These are phyloP conservation scores for Coreoperca whiteheadi DNA, from an alignment of 2,113 vertebrate genomes.

Conservation along the genomic window DNA sequence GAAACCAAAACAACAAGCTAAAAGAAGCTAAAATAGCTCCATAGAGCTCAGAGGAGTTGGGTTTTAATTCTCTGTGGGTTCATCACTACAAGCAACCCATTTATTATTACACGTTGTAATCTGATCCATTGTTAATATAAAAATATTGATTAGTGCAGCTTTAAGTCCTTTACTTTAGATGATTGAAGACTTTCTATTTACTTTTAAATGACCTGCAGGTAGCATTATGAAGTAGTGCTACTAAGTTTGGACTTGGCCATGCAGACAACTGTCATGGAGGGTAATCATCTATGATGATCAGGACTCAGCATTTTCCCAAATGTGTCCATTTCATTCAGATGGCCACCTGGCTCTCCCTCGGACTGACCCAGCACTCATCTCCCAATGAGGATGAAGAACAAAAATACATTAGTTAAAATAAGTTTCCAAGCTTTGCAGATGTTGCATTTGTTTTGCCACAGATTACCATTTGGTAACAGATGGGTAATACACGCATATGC, in stretches of 20 bases:
- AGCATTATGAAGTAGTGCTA: not conserved
- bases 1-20: not conserved
- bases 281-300: slow-evolving; percentile 43
- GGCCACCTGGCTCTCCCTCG: slow-evolving; percentile 57
- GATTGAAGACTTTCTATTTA: not conserved
- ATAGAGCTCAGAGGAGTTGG: not conserved
- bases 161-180: slow-evolving; percentile 1
- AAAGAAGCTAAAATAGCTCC: not conserved
- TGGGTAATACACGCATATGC: slow-evolving; percentile 63
- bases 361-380: slow-evolving; percentile 27
- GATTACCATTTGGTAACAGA: slow-evolving; percentile 74
- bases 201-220: slow-evolving; percentile 10
- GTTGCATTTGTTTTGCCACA: slow-evolving; percentile 72
- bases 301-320: slow-evolving; percentile 30
- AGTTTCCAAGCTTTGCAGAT: slow-evolving; percentile 66
- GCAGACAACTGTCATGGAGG: slow-evolving; percentile 30
- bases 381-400: slow-evolving; percentile 42
- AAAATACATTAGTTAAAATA: slow-evolving; percentile 43
- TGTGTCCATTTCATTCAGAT: slow-evolving; percentile 21
- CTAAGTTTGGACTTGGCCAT: slow-evolving; percentile 19
- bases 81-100: not conserved
- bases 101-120: not conserved
- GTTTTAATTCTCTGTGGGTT: slow-evolving; percentile 6
- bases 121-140: not conserved
- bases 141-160: not conserved